A percentile compares a stretch with the other conserved stretches of the same genome.
Evolutionary conservation across 2,797 vertebrate genomes (phyloP).

Genomic region (Rhinella marina): DNA sequence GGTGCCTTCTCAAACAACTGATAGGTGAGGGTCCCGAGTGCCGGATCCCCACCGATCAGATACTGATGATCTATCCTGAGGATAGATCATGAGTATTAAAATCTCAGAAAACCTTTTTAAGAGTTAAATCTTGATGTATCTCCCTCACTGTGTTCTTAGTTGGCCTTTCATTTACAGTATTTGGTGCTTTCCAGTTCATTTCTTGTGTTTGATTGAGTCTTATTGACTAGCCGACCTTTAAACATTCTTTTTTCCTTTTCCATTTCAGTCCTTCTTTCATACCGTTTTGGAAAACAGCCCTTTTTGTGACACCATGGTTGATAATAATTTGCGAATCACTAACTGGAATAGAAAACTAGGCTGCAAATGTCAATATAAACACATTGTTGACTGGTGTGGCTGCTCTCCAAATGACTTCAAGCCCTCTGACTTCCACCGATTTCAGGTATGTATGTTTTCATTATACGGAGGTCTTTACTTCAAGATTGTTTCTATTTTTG

Average conservation of each 20-base stretch:
- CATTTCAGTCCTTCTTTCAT: slow-evolving; percentile 77
- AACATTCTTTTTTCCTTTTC: not conserved
- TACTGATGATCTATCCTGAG: no score
- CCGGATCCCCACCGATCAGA: no score
- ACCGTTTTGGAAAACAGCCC: slow-evolving; percentile 87
- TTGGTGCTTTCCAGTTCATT: slow-evolving; percentile 6
- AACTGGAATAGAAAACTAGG: slow-evolving; percentile 96
- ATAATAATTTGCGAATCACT: slow-evolving; percentile 92
- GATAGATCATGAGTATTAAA: no score
- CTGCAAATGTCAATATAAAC: slow-evolving; percentile 94
- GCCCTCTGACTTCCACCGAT: slow-evolving; percentile 86
- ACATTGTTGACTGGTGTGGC: slow-evolving; percentile 96
- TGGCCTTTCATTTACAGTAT: not conserved
- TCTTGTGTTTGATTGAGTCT: slow-evolving; percentile 49
- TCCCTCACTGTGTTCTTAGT: not conserved
- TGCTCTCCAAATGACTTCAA: slow-evolving; percentile 92
- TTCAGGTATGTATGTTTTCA: slow-evolving; percentile 81
- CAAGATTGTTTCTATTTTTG: not conserved
- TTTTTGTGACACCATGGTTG: slow-evolving; percentile 85
- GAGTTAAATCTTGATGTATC: not conserved
- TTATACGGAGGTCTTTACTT: not conserved
- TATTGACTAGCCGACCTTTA: slow-evolving; percentile 41
- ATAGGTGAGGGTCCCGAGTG: no score
- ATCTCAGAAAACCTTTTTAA: no score
- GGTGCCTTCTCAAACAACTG: no score